Evolutionary conservation across 1,140 invertebrate genomes (phyloP).

Genomic region (Drosophila chauvacae): DNA sequence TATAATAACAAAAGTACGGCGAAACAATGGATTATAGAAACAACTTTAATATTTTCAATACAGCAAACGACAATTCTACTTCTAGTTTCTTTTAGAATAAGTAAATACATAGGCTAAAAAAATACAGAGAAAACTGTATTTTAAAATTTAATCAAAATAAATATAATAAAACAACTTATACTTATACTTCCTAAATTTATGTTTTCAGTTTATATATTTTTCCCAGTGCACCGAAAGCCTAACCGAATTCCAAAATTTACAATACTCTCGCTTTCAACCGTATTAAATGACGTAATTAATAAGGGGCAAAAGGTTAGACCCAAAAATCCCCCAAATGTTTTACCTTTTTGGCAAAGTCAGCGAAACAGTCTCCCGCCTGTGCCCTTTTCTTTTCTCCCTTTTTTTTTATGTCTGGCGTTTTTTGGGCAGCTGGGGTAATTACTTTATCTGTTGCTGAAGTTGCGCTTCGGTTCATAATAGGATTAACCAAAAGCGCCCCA

Average conservation of each 20-base stretch:
- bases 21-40: constrained; percentile 5
- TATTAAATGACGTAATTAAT: constrained; percentile 65
- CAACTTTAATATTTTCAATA: too few species aligned
- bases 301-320: constrained; percentile 59
- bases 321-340: constrained; percentile 53
- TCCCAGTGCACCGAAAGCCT: background rate
- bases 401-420: constrained; percentile 15
- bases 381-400: constrained; percentile 11
- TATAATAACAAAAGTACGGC: constrained; percentile 1
- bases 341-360: constrained; percentile 65
- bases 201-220: background rate
- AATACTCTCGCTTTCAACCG: constrained; percentile 23
- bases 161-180: too few species aligned
- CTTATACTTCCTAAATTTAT: too few species aligned
- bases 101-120: too few species aligned
- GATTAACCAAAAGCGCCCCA: constrained; percentile 62
- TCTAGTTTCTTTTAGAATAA: too few species aligned
- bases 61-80: background rate
- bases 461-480: constrained; percentile 76
- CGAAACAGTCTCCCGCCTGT: constrained; percentile 49
- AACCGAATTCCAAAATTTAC: constrained; percentile 20
- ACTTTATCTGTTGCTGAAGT: constrained; percentile 83
- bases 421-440: constrained; percentile 68
- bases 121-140: too few species aligned
- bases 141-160: too few species aligned